phyloP scores from a whole-genome alignment of 2,888 invertebrate genomes.

The Brachynemurus nebulosus region DNA sequence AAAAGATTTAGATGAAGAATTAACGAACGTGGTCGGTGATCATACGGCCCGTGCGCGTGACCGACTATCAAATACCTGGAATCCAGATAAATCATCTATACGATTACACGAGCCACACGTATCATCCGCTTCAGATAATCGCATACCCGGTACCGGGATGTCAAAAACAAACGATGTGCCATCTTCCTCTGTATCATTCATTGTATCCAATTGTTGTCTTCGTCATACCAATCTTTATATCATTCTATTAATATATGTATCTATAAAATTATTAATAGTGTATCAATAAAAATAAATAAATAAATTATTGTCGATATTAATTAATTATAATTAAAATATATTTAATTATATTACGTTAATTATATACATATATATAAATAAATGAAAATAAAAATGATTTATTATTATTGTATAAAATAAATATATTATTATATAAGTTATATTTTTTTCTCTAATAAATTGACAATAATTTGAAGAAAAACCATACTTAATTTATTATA shows the following conservation, averaged over 20 bases:
- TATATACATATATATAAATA: neutral
- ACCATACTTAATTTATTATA: too few relatives aligned
- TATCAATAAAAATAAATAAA: too few relatives aligned
- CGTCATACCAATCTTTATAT: too few relatives aligned
- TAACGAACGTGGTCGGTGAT: slow-evolving; percentile 4
- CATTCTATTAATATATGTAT: too few relatives aligned
- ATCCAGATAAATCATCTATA: slow-evolving; percentile 15
- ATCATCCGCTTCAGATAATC: neutral
- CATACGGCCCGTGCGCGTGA: neutral
- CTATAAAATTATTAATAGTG: too few relatives aligned
- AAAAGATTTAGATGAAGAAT: slow-evolving; percentile 7
- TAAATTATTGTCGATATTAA: too few relatives aligned
- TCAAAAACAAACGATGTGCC: neutral
- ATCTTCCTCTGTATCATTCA: neutral
- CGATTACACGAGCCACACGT: slow-evolving; percentile 1
- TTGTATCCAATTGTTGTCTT: too few relatives aligned
- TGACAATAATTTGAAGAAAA: slow-evolving; percentile 3
- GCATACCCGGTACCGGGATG: neutral
- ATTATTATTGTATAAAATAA: neutral
- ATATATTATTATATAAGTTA: neutral
- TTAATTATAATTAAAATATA: too few relatives aligned
- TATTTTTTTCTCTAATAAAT: neutral
- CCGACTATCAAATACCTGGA: neutral
- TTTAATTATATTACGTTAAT: too few relatives aligned
- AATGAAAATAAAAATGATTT: neutral